phyloP scores from a whole-genome alignment of 2,888 invertebrate genomes.

The Tetropium fuscum region DNA sequence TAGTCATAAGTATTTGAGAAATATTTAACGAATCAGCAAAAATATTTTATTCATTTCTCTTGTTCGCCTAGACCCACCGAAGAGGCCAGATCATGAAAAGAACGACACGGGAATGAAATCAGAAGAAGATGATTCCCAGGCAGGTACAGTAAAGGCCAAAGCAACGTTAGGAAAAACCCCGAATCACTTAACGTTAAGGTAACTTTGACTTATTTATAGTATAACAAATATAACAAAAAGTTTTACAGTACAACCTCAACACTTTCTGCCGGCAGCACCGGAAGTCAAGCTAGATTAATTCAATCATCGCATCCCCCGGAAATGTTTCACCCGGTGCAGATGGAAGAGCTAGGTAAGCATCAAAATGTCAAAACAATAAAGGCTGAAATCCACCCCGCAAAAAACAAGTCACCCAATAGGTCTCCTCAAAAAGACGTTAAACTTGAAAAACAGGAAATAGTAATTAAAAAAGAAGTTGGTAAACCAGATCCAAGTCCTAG shows the following conservation, averaged over 20 bases:
- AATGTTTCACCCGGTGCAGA: constrained; percentile 89
- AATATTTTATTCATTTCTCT: background rate
- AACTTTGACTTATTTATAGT: constrained; percentile 33
- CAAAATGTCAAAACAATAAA: constrained; percentile 66
- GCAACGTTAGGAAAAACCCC: constrained; percentile 86
- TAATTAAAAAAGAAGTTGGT: constrained; percentile 30
- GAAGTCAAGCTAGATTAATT: constrained; percentile 92
- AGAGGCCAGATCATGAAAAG: constrained; percentile 67
- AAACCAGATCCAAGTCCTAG: constrained; percentile 50
- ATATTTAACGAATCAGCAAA: too few relatives aligned
- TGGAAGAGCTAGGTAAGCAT: constrained; percentile 89
- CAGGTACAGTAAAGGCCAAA: constrained; percentile 71
- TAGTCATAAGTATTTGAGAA: too few relatives aligned
- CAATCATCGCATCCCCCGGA: constrained; percentile 95
- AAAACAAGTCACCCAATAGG: constrained; percentile 33
- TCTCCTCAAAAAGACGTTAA: constrained; percentile 41
- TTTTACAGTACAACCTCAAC: constrained; percentile 89
- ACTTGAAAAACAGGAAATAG: constrained; percentile 51
- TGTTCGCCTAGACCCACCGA: constrained; percentile 55
- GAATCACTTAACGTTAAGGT: constrained; percentile 91
- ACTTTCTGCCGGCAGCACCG: constrained; percentile 92
- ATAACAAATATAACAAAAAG: constrained; percentile 17
- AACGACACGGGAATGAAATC: constrained; percentile 84
- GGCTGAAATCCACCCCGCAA: constrained; percentile 61
- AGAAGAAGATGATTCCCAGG: constrained; percentile 87